Evolutionary conservation across 2,888 invertebrate species (phyloP).

Genomic region (Keiferia lycopersicella): DNA sequence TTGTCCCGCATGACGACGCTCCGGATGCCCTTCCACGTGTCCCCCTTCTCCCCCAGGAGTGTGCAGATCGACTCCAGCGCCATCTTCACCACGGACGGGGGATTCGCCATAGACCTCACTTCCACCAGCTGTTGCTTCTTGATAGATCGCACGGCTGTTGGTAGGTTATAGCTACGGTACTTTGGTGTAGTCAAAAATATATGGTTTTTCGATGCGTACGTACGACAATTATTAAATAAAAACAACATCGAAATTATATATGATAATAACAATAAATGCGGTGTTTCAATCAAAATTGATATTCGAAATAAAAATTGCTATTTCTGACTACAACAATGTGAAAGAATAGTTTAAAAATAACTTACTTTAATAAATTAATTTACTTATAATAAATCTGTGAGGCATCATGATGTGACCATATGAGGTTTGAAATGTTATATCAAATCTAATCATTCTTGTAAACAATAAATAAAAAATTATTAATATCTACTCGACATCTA

Average conservation of each 20-base stretch:
- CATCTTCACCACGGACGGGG: conserved; percentile 95
- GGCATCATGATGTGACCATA: conserved; percentile 49
- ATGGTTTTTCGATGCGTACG: conserved; percentile 2
- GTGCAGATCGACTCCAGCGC: conserved; percentile 97
- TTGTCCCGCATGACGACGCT: conserved; percentile 96
- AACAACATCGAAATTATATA: neutral
- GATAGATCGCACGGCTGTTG: conserved; percentile 94
- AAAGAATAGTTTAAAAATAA: neutral
- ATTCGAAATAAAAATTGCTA: neutral
- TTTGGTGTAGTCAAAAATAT: conserved; percentile 23
- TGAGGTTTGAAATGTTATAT: conserved; percentile 34
- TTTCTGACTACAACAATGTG: conserved; percentile 17
- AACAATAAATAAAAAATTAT: neutral
- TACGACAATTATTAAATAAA: neutral
- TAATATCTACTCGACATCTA: neutral
- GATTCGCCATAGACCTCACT: conserved; percentile 96
- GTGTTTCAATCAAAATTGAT: too few relatives aligned
- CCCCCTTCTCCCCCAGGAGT: conserved; percentile 93
- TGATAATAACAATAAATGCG: neutral
- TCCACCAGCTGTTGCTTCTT: conserved; percentile 98
- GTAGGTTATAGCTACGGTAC: conserved; percentile 48
- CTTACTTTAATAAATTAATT: neutral
- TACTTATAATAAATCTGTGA: conserved; percentile 19
- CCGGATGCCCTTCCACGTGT: conserved; percentile 96
- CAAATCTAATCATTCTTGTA: conserved; percentile 36